These are phyloP conservation scores for Epistrophella euchroma DNA, from an alignment of 2,888 invertebrate species.

Conservation along the genomic window DNA sequence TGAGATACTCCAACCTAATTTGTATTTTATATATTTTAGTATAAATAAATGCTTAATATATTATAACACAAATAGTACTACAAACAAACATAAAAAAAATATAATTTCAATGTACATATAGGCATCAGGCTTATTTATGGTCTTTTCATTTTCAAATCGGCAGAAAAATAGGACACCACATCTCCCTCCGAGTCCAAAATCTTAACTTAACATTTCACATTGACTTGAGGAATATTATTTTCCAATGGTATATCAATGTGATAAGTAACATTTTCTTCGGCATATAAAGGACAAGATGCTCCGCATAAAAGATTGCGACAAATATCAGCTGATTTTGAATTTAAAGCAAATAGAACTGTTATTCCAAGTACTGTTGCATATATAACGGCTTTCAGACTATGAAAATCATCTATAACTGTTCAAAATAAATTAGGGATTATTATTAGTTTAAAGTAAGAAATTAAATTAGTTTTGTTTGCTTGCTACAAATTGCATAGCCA, in stretches of 20 bases:
- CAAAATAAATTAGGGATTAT: neutral
- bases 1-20: no score
- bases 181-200: constrained; percentile 77
- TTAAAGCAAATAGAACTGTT: constrained; percentile 76
- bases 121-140: neutral
- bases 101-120: no score
- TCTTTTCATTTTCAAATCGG: constrained; percentile 27
- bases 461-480: constrained; percentile 46
- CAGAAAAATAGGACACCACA: constrained; percentile 77
- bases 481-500: constrained; percentile 80
- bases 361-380: constrained; percentile 76
- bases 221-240: constrained; percentile 79
- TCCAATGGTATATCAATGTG: constrained; percentile 79
- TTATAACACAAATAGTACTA: no score
- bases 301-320: constrained; percentile 80
- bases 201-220: constrained; percentile 79
- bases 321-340: constrained; percentile 78
- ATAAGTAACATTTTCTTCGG: constrained; percentile 81
- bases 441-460: neutral
- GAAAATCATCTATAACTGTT: constrained; percentile 8
- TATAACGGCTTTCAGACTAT: constrained; percentile 71
- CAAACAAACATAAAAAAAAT: no score
- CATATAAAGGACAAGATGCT: constrained; percentile 81
- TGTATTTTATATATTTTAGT: no score
- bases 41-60: no score